phyloP scores from a whole-genome alignment of 2,888 invertebrate species.

The Notodonta ziczac region DNA sequence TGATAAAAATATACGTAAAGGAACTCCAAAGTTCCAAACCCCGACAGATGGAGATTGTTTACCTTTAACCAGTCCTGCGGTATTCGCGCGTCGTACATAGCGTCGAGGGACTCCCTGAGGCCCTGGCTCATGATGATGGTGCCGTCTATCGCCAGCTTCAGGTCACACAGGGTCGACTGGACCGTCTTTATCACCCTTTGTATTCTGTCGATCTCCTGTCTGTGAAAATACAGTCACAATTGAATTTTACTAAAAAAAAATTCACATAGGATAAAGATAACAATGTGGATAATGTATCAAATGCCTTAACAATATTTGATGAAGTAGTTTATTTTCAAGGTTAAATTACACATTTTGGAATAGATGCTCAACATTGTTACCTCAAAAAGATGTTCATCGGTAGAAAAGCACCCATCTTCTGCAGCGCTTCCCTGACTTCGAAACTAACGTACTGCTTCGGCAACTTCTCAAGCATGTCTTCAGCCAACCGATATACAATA shows the following conservation, averaged over 20 bases:
- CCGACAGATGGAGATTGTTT: conserved; percentile 10
- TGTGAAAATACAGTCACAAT: conserved; percentile 43
- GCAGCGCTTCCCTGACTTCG: conserved; percentile 95
- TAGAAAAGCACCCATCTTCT: conserved; percentile 95
- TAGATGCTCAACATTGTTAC: conserved; percentile 46
- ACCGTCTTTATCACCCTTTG: conserved; percentile 93
- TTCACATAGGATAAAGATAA: neutral
- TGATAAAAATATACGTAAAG: too few relatives aligned
- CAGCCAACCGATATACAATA: conserved; percentile 95
- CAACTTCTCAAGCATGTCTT: conserved; percentile 93
- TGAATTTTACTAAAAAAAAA: too few relatives aligned
- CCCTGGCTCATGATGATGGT: conserved; percentile 98
- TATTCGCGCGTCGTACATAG: conserved; percentile 98
- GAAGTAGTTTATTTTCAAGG: neutral
- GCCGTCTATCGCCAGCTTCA: conserved; percentile 98
- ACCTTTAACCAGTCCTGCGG: conserved; percentile 97
- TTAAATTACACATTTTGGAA: neutral
- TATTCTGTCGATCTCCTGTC: conserved; percentile 92
- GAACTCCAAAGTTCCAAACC: neutral
- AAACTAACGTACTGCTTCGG: conserved; percentile 95
- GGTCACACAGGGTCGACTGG: conserved; percentile 91
- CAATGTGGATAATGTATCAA: neutral
- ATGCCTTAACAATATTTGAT: neutral
- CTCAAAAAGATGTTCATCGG: conserved; percentile 98
- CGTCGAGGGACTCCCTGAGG: conserved; percentile 94